phyloP scores from a whole-genome alignment of 2,797 vertebrate species.

The Brachyalestes nurse region DNA sequence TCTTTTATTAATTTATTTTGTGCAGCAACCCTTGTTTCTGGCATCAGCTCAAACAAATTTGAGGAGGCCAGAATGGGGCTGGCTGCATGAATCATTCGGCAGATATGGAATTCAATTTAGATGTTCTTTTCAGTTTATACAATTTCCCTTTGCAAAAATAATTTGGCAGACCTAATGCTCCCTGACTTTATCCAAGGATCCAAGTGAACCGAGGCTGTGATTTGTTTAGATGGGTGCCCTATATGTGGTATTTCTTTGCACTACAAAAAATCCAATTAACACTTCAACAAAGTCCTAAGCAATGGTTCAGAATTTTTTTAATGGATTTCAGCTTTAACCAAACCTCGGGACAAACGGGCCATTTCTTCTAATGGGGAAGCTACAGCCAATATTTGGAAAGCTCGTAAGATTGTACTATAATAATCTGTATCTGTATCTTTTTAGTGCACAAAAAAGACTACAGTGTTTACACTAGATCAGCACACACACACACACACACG shows the following conservation, averaged over 20 bases:
- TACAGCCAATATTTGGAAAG: background rate
- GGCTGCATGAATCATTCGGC: background rate
- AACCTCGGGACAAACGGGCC: background rate
- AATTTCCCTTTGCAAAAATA: background rate
- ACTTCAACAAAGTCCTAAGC: background rate
- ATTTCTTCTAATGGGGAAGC: background rate
- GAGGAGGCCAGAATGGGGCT: background rate
- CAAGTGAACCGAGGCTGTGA: constrained; percentile 10
- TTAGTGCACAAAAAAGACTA: background rate
- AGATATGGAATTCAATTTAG: constrained; percentile 20
- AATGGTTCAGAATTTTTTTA: background rate
- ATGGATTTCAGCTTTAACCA: background rate
- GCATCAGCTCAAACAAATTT: constrained; percentile 23
- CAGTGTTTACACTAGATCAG: no score
- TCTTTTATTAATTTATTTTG: constrained; percentile 25
- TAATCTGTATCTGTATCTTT: background rate
- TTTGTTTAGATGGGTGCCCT: background rate
- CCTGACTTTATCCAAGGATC: background rate
- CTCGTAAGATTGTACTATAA: background rate
- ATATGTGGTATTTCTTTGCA: background rate
- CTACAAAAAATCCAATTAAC: background rate
- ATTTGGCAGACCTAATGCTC: background rate
- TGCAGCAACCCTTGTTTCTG: constrained; percentile 9
- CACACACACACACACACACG: no score
- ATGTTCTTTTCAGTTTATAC: constrained; percentile 20